Evolutionary conservation across 2,113 vertebrate species (phyloP).

Genomic region (Aramus guarauna): DNA sequence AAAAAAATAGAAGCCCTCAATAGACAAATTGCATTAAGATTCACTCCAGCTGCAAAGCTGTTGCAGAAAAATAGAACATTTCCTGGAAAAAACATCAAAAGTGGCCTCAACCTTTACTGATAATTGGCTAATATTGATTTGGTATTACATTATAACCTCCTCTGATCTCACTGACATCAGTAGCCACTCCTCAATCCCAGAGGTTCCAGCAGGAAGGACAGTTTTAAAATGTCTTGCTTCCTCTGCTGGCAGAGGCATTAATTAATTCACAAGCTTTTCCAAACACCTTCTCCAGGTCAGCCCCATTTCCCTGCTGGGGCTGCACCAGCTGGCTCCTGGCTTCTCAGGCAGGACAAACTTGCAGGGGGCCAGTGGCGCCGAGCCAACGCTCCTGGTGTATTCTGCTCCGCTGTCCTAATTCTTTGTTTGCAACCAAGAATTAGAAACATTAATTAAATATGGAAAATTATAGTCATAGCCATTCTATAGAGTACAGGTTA

Average conservation of each 20-base stretch:
- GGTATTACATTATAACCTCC: constrained; percentile 43
- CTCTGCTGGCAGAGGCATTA: constrained; percentile 12
- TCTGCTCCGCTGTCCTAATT: not conserved
- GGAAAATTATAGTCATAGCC: not conserved
- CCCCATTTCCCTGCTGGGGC: not conserved
- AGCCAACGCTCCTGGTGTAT: not conserved
- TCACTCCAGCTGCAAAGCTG: not conserved
- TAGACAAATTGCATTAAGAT: constrained; percentile 26
- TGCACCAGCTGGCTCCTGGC: constrained; percentile 19
- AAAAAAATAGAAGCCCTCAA: not conserved
- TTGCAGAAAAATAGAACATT: constrained; percentile 28
- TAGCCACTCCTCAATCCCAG: constrained; percentile 9
- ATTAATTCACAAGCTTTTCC: constrained; percentile 30
- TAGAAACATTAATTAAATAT: not conserved
- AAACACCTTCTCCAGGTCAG: constrained; percentile 40
- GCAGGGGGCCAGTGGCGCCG: not conserved
- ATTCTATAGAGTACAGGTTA: not conserved
- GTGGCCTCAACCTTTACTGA: constrained; percentile 26
- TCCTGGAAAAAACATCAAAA: constrained; percentile 29
- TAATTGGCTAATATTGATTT: constrained; percentile 60
- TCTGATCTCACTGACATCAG: constrained; percentile 39
- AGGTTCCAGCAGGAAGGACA: constrained; percentile 14
- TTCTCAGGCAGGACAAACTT: not conserved
- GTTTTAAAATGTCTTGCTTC: constrained; percentile 21
- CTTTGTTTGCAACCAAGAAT: not conserved